Conservation (phyloP, 2,113 vertebrate genomes). For the Grallaria varia region DNA sequence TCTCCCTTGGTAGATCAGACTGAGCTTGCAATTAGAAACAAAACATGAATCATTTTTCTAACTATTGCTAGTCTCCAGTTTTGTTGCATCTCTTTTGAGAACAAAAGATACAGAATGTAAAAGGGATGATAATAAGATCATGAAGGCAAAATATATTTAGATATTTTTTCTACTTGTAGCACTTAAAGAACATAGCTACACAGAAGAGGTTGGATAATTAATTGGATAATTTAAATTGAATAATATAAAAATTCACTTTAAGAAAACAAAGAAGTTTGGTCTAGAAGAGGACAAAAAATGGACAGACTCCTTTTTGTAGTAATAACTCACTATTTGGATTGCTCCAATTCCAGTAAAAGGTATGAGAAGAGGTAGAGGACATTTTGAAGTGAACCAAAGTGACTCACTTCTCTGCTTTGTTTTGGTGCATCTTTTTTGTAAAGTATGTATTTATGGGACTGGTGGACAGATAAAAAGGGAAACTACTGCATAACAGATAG, state of each 20-base stretch:
- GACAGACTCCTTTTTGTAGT: not conserved
- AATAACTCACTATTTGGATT: not conserved
- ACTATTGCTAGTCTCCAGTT: not conserved
- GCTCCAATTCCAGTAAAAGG: not conserved
- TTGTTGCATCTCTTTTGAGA: not conserved
- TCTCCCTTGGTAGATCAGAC: not conserved
- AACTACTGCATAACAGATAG: not conserved
- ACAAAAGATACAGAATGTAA: not conserved
- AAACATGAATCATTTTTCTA: not conserved
- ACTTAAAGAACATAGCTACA: not conserved
- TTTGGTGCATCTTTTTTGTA: not conserved
- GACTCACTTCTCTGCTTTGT: not conserved
- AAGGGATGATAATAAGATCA: not conserved
- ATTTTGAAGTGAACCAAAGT: not conserved
- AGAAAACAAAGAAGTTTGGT: not conserved
- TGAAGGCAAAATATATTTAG: not conserved
- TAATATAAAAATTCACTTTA: not conserved
- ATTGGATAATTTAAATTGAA: not conserved
- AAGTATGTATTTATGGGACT: not conserved
- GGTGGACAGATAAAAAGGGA: not conserved
- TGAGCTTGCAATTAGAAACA: not conserved
- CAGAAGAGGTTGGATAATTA: not conserved
- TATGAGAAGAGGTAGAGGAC: not conserved
- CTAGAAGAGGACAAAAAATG: not conserved
- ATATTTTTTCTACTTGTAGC: not conserved